These are phyloP conservation scores for Philotrypesis tridentata DNA, from an alignment of 1,140 invertebrate genomes.

Conservation along the genomic window DNA sequence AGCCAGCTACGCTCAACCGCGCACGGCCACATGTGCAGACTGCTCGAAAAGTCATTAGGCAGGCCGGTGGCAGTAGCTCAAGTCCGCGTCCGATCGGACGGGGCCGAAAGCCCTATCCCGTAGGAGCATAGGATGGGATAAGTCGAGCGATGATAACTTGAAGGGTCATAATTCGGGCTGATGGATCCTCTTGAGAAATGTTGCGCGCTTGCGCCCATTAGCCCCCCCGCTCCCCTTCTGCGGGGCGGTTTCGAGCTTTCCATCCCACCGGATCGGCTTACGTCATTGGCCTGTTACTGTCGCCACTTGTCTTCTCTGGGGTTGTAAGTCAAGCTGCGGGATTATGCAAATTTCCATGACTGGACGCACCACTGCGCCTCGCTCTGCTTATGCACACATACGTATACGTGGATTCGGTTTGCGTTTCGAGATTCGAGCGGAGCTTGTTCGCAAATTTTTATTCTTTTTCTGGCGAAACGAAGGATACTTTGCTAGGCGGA, in stretches of 20 bases:
- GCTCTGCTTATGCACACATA: not conserved
- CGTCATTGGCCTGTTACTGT: constrained; percentile 12
- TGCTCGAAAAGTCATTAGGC: not conserved
- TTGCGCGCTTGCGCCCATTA: constrained; percentile 43
- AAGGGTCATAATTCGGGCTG: not conserved
- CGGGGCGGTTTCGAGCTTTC: constrained; percentile 48
- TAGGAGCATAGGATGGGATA: not conserved
- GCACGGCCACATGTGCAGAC: too few relatives aligned
- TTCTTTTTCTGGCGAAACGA: too few relatives aligned
- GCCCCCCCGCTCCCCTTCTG: not conserved
- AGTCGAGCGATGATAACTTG: not conserved
- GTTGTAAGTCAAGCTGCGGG: constrained; percentile 3
- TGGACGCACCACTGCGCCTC: not conserved
- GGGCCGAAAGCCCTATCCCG: not conserved
- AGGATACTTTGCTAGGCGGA: too few relatives aligned
- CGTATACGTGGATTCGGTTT: too few relatives aligned
- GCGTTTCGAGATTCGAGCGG: not conserved
- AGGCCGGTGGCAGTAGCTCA: not conserved
- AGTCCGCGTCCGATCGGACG: not conserved
- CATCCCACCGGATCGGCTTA: constrained; percentile 37
- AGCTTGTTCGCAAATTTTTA: too few relatives aligned
- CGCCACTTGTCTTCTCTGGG: not conserved
- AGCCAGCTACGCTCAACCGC: too few relatives aligned
- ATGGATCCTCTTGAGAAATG: constrained; percentile 34
- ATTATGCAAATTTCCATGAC: constrained; percentile 13